Percentiles rank a stretch among this genome's conserved stretches.
phyloP scores from a whole-genome alignment of 2,113 vertebrate species.

The Peucedramus taeniatus region DNA sequence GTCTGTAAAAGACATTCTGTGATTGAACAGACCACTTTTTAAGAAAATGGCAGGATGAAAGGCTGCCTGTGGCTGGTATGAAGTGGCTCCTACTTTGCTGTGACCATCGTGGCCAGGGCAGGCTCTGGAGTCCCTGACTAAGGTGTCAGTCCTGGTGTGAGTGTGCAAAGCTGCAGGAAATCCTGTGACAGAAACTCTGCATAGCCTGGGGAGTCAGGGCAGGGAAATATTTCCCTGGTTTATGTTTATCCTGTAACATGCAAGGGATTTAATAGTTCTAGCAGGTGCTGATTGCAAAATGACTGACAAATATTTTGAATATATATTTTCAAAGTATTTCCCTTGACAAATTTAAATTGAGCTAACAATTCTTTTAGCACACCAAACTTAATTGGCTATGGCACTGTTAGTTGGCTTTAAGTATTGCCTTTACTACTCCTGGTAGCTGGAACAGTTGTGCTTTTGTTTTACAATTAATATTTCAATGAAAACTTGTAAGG shows the following conservation, averaged over 20 bases:
- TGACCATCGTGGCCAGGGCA: not conserved
- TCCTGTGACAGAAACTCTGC: not conserved
- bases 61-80: not conserved
- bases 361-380: not conserved
- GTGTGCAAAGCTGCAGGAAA: not conserved
- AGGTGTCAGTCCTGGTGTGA: fast-evolving
- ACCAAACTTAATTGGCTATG: not conserved
- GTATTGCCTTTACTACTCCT: slow-evolving; percentile 7
- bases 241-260: not conserved
- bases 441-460: slow-evolving; percentile 44
- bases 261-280: not conserved
- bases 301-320: not conserved
- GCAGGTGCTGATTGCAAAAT: not conserved
- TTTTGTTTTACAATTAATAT: slow-evolving; percentile 63
- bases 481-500: slow-evolving; percentile 39
- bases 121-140: not conserved
- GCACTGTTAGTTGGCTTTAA: not conserved
- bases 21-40: not conserved
- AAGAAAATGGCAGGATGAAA: not conserved
- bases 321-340: slow-evolving; percentile 3
- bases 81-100: not conserved
- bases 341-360: slow-evolving; percentile 13
- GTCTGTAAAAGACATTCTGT: not conserved
- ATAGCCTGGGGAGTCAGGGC: not conserved
- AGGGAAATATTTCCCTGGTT: not conserved